Percentiles rank a stretch among this genome's conserved stretches.
Conservation (phyloP, 2,113 vertebrate genomes). For the Cyprinodon variegatus region DNA sequence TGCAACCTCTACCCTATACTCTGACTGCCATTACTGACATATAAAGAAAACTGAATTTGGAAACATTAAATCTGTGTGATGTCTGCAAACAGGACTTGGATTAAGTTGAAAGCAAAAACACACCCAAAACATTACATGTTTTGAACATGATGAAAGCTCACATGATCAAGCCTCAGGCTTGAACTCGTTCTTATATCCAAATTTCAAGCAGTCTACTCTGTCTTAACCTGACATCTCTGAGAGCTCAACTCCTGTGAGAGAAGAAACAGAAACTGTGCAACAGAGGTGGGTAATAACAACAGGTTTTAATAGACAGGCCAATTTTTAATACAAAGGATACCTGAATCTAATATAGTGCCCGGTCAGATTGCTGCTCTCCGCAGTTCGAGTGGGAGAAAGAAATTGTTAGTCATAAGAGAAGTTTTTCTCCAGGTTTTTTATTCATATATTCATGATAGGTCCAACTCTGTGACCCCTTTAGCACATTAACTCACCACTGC, state of each 20-base stretch:
- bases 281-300: not conserved
- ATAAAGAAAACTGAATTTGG: constrained; percentile 1
- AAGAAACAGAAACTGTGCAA: constrained; percentile 15
- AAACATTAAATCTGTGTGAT: constrained; percentile 3
- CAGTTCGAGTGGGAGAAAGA: not conserved
- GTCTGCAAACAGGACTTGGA: constrained; percentile 3
- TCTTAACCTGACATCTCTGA: constrained; percentile 32
- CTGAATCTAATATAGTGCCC: not conserved
- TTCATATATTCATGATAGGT: constrained; percentile 57
- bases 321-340: not conserved
- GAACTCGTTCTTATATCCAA: constrained; percentile 29
- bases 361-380: not conserved
- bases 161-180: constrained; percentile 22
- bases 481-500: constrained; percentile 34
- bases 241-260: constrained; percentile 15
- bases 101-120: constrained; percentile 10
- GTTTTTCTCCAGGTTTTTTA: constrained; percentile 21
- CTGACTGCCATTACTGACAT: not conserved
- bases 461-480: constrained; percentile 25
- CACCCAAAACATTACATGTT: not conserved
- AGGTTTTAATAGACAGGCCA: constrained; percentile 3
- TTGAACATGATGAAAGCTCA: constrained; percentile 22
- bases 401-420: constrained; percentile 12
- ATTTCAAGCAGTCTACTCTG: constrained; percentile 16
- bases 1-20: not conserved